Evolutionary conservation across 2,113 vertebrate genomes (phyloP).

Genomic region (Myotis davidii): DNA sequence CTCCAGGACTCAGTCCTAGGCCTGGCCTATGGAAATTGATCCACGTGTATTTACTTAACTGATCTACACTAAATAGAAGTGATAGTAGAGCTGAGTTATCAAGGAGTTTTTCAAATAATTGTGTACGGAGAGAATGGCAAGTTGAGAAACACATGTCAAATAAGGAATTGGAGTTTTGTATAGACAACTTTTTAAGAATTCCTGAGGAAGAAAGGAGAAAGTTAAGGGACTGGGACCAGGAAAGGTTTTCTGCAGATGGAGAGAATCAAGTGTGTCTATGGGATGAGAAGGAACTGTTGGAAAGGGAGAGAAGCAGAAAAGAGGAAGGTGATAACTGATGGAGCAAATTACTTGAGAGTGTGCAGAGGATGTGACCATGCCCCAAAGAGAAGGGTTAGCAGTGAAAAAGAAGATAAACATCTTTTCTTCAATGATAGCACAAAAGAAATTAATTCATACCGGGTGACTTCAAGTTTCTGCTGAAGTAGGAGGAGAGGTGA

Average conservation of each 20-base stretch:
- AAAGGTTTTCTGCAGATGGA: neutral
- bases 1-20: neutral
- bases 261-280: neutral
- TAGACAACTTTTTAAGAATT: neutral
- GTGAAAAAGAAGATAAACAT: too few species aligned
- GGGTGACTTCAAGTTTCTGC: neutral
- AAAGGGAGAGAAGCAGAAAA: neutral
- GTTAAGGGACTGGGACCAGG: neutral
- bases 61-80: neutral
- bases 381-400: too few species aligned
- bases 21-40: neutral
- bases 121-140: neutral
- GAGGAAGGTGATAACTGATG: neutral
- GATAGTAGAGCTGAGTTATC: neutral
- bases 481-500: neutral
- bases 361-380: too few species aligned
- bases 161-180: conserved; percentile 3
- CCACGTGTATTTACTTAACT: neutral
- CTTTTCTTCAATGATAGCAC: too few species aligned
- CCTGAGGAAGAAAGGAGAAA: neutral
- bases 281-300: neutral
- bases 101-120: neutral
- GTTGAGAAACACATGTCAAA: neutral
- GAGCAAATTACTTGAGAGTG: neutral
- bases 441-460: too few species aligned